These are phyloP conservation scores for Melieria omissa DNA, from an alignment of 2,888 invertebrate genomes.

Conservation along the genomic window DNA sequence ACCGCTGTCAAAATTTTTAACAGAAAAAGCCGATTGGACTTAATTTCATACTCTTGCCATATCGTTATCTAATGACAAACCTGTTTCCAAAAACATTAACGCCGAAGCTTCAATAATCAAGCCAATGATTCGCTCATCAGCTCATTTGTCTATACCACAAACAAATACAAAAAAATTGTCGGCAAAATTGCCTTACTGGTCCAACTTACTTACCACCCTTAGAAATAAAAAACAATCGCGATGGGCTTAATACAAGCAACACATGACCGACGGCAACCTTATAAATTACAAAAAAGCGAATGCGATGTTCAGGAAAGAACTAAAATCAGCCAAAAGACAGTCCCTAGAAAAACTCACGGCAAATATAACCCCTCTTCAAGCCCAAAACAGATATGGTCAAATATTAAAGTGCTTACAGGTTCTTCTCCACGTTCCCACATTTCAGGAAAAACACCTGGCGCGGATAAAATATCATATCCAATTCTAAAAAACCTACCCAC, in stretches of 20 bases:
- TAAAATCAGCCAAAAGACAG: neutral
- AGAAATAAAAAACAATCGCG: neutral
- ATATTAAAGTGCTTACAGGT: no score
- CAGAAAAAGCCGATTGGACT: neutral
- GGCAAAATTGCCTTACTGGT: neutral
- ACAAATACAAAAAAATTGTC: conserved; percentile 1
- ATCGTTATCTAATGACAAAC: neutral
- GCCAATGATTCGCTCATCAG: conserved; percentile 1
- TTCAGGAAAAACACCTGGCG: fast-evolving
- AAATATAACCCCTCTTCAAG: neutral
- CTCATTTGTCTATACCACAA: conserved; percentile 3
- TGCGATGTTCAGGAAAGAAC: neutral
- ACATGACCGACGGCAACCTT: neutral
- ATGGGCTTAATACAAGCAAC: neutral
- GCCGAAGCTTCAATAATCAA: no score
- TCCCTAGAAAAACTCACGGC: neutral
- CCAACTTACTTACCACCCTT: neutral
- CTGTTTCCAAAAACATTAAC: no score
- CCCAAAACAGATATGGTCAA: neutral
- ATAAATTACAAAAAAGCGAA: neutral
- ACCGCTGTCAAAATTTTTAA: neutral
- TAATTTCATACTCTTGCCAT: neutral
- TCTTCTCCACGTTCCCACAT: no score
- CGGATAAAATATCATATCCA: no score
- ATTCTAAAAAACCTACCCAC: no score